Base-by-base conservation (phyloP, 2,888 invertebrate genomes). In the Drosophila falleni region DNA sequence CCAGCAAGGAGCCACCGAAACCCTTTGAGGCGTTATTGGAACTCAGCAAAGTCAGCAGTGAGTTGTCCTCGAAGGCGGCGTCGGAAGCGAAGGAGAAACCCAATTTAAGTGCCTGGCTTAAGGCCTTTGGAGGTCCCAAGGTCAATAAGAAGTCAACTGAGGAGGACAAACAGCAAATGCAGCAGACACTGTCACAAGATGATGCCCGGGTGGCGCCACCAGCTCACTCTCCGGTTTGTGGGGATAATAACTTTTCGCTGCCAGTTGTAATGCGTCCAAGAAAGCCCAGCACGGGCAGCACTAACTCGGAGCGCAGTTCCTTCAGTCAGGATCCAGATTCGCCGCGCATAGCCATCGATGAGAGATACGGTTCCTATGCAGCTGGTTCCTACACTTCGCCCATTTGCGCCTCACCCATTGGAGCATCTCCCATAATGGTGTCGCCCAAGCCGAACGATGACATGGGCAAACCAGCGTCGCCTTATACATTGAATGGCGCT, bases 31-130 rank as follows among this genome's bases (percentile, higher is more conserved):
- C 80, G n/a, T 59, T 76, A 8, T 58, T 72, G 0, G 90, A 91
- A 15, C 65, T 85, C 0, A 89, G 87, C 46, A 79, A 85, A 29
- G 49, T 68, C 0, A 89, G 83, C 3, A 89, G 87, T 35, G 78
- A 78, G n/a, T 8, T 31, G 5, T 35, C 54, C 0, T 47, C 69
- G 9, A 78, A 78, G 23, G 49, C 66, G 2, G 59, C 74, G 0
- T 29, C 50, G 0, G 79, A 79, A 31, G 49, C 55, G 0, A 81
- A 82, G 50, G 89, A 90, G 58, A 91, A 91, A 55, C 97, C 97
- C 0, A 97, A 97, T 93, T 93, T 97, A 62, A 97, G 97, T 90
- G 97, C 97, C 31, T 98, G 97, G 97, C 97, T 97, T 74, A 97
- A 97, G 92, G 97, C 97, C 0, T 97, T 98, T 90, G 97, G 97